These are phyloP conservation scores for Drosophila fungiperda DNA, from an alignment of 2,888 invertebrate species.

Conservation along the genomic window DNA sequence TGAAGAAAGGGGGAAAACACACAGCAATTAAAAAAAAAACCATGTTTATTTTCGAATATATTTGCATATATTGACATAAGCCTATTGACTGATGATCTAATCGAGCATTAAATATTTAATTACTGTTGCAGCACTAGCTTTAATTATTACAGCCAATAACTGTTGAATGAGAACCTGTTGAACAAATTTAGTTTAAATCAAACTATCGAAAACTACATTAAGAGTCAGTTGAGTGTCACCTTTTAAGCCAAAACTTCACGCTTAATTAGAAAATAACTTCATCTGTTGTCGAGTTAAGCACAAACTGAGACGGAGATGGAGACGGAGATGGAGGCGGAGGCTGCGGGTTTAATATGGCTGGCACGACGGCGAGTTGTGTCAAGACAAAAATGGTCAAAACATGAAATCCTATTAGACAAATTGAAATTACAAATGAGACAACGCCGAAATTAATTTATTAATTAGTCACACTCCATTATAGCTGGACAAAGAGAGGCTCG, in stretches of 20 bases:
- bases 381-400: conserved; percentile 77
- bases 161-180: conserved; percentile 6
- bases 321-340: conserved; percentile 1
- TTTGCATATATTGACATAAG: neutral
- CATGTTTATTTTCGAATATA: neutral
- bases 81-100: conserved; percentile 4
- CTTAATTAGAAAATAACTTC: conserved; percentile 74
- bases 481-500: conserved; percentile 64
- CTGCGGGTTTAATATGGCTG: conserved; percentile 29
- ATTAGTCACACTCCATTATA: conserved; percentile 80
- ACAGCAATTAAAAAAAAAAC: neutral
- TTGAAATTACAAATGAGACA: conserved; percentile 81
- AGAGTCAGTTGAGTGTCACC: conserved; percentile 40
- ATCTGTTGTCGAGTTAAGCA: conserved; percentile 40
- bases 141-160: conserved; percentile 19
- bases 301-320: conserved; percentile 11
- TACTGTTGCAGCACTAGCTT: conserved; percentile 1
- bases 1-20: neutral
- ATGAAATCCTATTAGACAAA: conserved; percentile 82
- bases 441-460: conserved; percentile 78
- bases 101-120: conserved; percentile 5
- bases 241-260: conserved; percentile 69
- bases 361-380: conserved; percentile 47
- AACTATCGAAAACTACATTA: conserved; percentile 42
- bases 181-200: conserved; percentile 22